These are phyloP conservation scores for Mizuhopecten yessoensis DNA, from an alignment of 1,140 invertebrate species.

Conservation along the genomic window DNA sequence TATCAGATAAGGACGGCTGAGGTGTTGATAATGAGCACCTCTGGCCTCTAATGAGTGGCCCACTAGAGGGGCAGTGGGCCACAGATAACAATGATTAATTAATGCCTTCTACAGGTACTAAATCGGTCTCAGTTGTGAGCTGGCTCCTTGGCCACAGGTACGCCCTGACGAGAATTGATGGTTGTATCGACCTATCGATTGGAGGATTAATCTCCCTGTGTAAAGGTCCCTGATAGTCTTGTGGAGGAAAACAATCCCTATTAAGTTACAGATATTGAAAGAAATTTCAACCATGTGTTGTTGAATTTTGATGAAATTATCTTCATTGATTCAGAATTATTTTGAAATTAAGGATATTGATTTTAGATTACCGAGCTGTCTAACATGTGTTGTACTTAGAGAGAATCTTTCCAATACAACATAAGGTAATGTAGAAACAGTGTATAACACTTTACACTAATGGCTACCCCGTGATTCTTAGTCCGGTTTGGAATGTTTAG, in stretches of 20 bases:
- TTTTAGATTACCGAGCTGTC: background rate
- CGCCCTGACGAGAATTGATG: background rate
- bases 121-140: slow-evolving; percentile 10
- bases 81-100: slow-evolving; percentile 7
- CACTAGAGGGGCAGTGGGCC: background rate
- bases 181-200: background rate
- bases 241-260: background rate
- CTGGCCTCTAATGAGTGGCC: background rate
- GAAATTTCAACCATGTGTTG: slow-evolving; percentile 33
- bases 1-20: background rate
- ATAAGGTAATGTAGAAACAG: background rate
- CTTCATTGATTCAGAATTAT: background rate
- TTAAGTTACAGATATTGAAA: background rate
- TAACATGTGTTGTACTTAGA: background rate
- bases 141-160: slow-evolving; percentile 36
- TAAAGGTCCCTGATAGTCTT: background rate
- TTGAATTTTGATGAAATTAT: slow-evolving; percentile 21
- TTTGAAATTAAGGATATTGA: background rate
- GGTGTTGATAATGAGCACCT: slow-evolving; percentile 9
- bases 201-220: background rate
- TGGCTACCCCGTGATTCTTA: background rate
- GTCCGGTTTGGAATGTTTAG: background rate
- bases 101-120: background rate
- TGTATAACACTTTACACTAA: background rate
- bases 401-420: background rate